Conservation (phyloP, 2,113 vertebrate species). For the Vicugna pacos region DNA sequence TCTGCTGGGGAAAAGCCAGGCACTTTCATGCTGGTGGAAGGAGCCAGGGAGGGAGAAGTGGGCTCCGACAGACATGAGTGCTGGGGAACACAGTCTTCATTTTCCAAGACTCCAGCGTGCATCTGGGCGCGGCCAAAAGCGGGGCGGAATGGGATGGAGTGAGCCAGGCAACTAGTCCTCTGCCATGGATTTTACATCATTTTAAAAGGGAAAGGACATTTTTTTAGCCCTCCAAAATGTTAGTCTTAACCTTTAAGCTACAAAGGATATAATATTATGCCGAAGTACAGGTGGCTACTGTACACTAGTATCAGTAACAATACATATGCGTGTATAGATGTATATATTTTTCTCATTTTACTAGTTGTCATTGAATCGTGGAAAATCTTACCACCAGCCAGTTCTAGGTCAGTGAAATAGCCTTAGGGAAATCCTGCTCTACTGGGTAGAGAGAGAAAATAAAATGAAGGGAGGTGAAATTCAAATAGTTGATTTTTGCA, state of each 20-base stretch:
- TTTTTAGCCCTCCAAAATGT: neutral
- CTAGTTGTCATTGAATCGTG: neutral
- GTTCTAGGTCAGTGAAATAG: neutral
- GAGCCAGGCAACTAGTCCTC: neutral
- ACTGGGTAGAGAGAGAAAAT: neutral
- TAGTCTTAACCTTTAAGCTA: neutral
- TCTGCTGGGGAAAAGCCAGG: neutral
- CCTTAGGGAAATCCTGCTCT: neutral
- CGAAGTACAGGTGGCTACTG: neutral
- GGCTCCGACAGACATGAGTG: too few species aligned
- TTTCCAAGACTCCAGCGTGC: neutral
- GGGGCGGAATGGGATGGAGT: neutral
- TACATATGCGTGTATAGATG: neutral
- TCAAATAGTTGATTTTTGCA: neutral
- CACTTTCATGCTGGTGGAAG: neutral
- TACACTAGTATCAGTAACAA: neutral
- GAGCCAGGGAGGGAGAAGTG: neutral
- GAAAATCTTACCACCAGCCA: neutral
- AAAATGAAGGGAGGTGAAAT: neutral
- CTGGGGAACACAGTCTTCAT: neutral
- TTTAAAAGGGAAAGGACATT: neutral
- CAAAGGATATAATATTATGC: neutral
- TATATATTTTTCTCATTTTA: neutral
- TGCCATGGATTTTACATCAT: neutral
- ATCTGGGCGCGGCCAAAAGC: rapidly evolving